Conservation (phyloP, 2,888 invertebrate genomes). For the Philereme vetulata region DNA sequence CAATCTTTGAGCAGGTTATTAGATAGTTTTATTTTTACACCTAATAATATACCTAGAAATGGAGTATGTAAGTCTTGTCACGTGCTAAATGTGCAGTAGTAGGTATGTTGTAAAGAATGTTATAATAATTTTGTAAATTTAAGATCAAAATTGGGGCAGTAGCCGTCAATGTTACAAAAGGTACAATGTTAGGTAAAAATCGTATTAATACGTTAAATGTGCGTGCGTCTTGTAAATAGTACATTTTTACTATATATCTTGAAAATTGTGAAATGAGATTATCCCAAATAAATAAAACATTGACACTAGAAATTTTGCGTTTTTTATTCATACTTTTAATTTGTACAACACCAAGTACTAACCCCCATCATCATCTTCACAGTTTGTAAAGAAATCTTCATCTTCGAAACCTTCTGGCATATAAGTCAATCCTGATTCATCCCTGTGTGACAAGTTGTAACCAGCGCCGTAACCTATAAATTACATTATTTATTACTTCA, state of each 20-base stretch:
- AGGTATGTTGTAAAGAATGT: conserved; percentile 72
- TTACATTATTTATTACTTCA: not conserved
- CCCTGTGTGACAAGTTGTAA: conserved; percentile 83
- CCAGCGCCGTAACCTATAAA: conserved; percentile 85
- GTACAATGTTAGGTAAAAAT: conserved; percentile 76
- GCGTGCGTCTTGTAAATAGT: conserved; percentile 77
- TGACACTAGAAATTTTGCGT: conserved; percentile 58
- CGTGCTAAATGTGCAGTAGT: conserved; percentile 72
- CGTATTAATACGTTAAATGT: conserved; percentile 63
- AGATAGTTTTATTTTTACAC: conserved; percentile 35
- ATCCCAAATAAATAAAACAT: conserved; percentile 77
- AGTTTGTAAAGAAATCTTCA: conserved; percentile 80
- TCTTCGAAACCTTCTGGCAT: conserved; percentile 88
- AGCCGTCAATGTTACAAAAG: conserved; percentile 68
- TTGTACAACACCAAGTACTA: conserved; percentile 9
- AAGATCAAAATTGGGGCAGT: conserved; percentile 66
- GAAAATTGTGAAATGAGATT: conserved; percentile 81
- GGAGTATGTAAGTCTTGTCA: conserved; percentile 55
- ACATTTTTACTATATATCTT: conserved; percentile 78
- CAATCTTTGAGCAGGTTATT: conserved; percentile 31
- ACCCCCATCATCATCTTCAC: conserved; percentile 35
- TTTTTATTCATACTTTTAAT: not conserved
- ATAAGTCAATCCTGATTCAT: conserved; percentile 83
- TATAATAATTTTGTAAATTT: conserved; percentile 78
- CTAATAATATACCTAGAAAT: conserved; percentile 15